Evolutionary conservation across 2,113 vertebrate genomes (phyloP), one percentile per base, ranked within the genome.

Genomic region (Chlorodrepanis virens): DNA sequence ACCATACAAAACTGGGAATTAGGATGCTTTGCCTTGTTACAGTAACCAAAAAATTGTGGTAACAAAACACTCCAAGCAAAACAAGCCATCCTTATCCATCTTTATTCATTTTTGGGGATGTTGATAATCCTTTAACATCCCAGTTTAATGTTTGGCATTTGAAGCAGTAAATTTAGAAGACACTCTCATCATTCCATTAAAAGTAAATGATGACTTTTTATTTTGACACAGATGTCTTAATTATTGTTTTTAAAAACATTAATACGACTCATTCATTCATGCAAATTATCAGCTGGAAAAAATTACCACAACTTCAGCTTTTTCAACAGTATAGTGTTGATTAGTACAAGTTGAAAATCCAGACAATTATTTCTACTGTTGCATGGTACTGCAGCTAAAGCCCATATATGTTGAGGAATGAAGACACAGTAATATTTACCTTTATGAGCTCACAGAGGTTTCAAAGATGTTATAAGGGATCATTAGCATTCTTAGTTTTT

Each of bases 31-130:
- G 31, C 10, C 4, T 72, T 49, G 12, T 15, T 35, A 57, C 0
- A 7, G 14, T 68, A 23, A 42, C 40, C 40, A 42, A 54, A 11
- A 12, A n/a, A 12, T 0, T 0, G 14, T 10, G 14, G 11, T 22
- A 76, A 69, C 15, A 65, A 80, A 90, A 22, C 17, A 23, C 35
- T 17, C 12, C 20, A 53, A 61, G 54, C 0, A 3, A 83, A 83
- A 50, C 10, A 83, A 85, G 25, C 1, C 1, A 2, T 45, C 13
- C 11, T 67, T 61, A 63, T 3, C 37, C 4, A 82, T 25, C 17
- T 80, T 53, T 53, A 29, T 53, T 35, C 7, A 18, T 50, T 39
- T 49, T 61, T 56, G 61, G 40, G 35, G 54, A 77, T 4, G 28
- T 59, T 1, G 0, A 27, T 45, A 87, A 75, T 53, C 6, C 7